Conservation (phyloP, 2,888 invertebrate genomes). For the Machimus rusticus region DNA sequence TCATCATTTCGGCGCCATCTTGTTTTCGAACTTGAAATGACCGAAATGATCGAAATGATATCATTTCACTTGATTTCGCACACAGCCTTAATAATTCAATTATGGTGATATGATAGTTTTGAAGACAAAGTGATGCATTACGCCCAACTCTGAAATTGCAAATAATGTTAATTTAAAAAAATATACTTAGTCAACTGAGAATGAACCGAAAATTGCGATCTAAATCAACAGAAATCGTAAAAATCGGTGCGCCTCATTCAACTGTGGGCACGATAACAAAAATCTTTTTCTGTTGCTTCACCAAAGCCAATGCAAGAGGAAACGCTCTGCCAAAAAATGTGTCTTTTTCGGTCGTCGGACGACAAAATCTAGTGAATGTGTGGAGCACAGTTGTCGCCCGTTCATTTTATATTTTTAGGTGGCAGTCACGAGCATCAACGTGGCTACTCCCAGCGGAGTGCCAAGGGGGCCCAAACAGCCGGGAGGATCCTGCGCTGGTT, state of each 20-base stretch:
- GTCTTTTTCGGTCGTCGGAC: background rate
- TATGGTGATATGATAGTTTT: no score
- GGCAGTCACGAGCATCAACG: background rate
- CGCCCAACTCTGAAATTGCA: no score
- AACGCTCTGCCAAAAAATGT: conserved; percentile 12
- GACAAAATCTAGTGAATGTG: conserved; percentile 7
- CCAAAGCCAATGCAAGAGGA: background rate
- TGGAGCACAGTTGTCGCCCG: conserved; percentile 34
- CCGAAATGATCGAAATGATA: no score
- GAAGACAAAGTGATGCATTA: no score
- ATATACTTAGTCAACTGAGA: background rate
- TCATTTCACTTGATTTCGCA: no score
- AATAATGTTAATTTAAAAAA: background rate
- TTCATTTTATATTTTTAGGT: conserved; percentile 38
- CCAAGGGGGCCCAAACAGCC: background rate
- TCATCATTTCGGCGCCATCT: no score
- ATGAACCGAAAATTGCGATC: background rate
- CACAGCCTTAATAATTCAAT: no score
- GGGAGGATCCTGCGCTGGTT: background rate
- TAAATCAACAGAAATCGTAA: background rate
- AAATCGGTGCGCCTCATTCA: background rate
- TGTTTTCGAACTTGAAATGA: no score
- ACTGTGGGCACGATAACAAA: background rate
- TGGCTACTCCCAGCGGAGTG: background rate
- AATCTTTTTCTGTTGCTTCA: background rate